Evolutionary conservation across 2,113 vertebrate genomes (phyloP).

Genomic region (Tautogolabrus adspersus): DNA sequence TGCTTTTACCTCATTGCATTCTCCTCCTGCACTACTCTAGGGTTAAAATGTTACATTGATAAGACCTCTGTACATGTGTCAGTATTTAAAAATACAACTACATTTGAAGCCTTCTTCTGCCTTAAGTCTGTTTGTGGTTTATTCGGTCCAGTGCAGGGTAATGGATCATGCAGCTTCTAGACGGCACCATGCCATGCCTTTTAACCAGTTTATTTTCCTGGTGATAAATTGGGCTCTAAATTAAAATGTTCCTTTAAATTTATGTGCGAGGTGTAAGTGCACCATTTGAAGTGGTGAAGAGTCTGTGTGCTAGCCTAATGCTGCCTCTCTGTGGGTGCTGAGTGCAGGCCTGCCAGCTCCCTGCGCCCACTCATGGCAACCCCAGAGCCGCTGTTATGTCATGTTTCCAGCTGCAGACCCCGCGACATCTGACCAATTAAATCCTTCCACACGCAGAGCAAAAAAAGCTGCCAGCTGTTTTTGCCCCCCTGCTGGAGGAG

Average conservation of each 20-base stretch:
- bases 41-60: neutral
- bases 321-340: conserved; percentile 29
- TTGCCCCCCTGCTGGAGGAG: conserved; percentile 1
- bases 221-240: neutral
- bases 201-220: conserved; percentile 3
- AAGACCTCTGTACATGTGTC: neutral
- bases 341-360: conserved; percentile 26
- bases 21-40: neutral
- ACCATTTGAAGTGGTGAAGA: conserved; percentile 20
- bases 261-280: neutral
- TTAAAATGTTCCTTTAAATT: neutral
- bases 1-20: neutral
- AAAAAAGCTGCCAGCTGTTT: conserved; percentile 56
- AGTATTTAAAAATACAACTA: neutral
- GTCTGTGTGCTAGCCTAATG: conserved; percentile 25
- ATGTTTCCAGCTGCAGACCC: conserved; percentile 53
- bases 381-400: conserved; percentile 44
- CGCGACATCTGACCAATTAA: conserved; percentile 47
- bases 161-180: neutral
- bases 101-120: neutral
- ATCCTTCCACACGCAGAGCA: conserved; percentile 29
- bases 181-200: neutral
- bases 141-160: neutral
- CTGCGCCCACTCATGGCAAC: conserved; percentile 36
- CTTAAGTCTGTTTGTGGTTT: neutral